Conservation (phyloP, 1,140 invertebrate genomes). For the Drosophila watanabei region DNA sequence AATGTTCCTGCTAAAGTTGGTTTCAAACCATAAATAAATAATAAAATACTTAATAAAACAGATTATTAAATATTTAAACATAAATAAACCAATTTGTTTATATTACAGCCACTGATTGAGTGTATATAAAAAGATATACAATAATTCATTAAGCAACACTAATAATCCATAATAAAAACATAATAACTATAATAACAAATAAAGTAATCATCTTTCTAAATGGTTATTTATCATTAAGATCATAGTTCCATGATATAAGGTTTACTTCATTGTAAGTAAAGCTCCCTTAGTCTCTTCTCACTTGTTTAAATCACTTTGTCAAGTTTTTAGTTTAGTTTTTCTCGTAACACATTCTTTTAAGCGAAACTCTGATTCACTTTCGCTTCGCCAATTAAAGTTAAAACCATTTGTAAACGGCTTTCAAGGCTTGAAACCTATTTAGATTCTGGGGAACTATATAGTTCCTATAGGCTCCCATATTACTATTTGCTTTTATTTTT, state of each 20-base stretch:
- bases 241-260: neutral
- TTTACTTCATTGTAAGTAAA: no score
- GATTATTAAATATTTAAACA: no score
- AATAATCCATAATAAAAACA: neutral
- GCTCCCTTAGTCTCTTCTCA: neutral
- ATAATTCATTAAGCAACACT: neutral
- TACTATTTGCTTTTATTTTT: slow-evolving; percentile 6
- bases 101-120: neutral
- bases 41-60: no score
- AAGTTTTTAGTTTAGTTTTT: neutral
- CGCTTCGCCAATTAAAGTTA: slow-evolving; percentile 1
- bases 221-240: neutral
- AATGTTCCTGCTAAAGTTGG: neutral
- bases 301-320: neutral
- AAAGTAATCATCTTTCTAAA: neutral
- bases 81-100: neutral
- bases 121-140: neutral
- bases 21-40: no score
- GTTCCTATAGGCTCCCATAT: neutral
- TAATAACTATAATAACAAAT: neutral
- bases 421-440: slow-evolving; percentile 10
- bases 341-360: no score
- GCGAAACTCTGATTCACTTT: slow-evolving; percentile 11
- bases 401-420: slow-evolving; percentile 5
- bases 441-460: slow-evolving; percentile 8